These are phyloP conservation scores for Larimichthys polyactis DNA, from an alignment of 2,113 vertebrate genomes.

Conservation along the genomic window DNA sequence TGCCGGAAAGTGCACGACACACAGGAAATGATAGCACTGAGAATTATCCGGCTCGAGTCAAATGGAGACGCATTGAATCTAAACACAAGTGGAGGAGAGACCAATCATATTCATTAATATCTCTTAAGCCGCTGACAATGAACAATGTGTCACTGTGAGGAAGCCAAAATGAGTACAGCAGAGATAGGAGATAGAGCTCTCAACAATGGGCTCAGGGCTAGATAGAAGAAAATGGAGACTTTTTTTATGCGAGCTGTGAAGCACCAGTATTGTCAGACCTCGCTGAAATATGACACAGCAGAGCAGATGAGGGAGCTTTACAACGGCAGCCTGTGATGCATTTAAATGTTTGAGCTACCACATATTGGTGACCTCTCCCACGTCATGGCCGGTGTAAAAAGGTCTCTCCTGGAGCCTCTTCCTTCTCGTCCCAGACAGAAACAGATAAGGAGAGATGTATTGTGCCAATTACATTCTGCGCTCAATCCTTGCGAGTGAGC, in stretches of 20 bases:
- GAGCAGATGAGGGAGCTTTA: conserved; percentile 55
- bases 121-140: conserved; percentile 57
- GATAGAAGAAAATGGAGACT: conserved; percentile 59
- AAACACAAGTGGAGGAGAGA: conserved; percentile 45
- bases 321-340: conserved; percentile 45
- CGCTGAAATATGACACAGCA: conserved; percentile 64
- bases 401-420: conserved; percentile 40
- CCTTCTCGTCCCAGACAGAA: conserved; percentile 55
- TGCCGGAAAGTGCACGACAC: conserved; percentile 18
- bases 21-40: conserved; percentile 29
- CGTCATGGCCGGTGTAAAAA: conserved; percentile 44
- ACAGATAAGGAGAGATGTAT: conserved; percentile 69
- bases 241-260: conserved; percentile 67
- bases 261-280: conserved; percentile 52
- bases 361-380: conserved; percentile 51
- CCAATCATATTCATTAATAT: conserved; percentile 67
- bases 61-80: conserved; percentile 34
- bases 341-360: conserved; percentile 59
- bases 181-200: conserved; percentile 58
- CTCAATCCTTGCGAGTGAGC: conserved; percentile 47
- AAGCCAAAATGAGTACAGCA: conserved; percentile 47
- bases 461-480: conserved; percentile 61
- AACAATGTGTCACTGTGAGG: conserved; percentile 41
- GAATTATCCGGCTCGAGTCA: conserved; percentile 39
- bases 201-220: conserved; percentile 52